Evolutionary conservation across 1,140 invertebrate genomes (phyloP).

Genomic region (Brachionus rubens): DNA sequence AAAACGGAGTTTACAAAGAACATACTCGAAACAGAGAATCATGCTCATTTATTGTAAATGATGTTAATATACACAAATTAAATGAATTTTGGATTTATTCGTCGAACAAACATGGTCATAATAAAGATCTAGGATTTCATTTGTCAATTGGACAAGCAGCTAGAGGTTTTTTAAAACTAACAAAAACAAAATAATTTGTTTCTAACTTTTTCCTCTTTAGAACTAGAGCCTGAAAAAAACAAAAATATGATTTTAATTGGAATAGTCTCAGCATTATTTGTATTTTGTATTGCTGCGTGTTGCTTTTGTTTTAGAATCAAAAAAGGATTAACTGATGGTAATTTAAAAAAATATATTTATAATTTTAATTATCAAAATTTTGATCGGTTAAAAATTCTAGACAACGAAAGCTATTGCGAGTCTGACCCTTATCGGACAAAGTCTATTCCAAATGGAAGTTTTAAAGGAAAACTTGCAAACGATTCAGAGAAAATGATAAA

Average conservation of each 20-base stretch:
- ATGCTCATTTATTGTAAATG: slow-evolving; percentile 42
- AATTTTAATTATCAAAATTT: not conserved
- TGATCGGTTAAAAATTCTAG: not conserved
- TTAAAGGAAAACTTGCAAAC: not conserved
- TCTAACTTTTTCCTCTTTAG: not conserved
- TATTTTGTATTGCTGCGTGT: slow-evolving; percentile 11
- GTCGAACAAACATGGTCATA: slow-evolving; percentile 40
- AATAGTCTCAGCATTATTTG: not conserved
- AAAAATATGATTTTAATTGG: slow-evolving; percentile 14
- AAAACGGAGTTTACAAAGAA: slow-evolving; percentile 43
- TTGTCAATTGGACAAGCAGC: slow-evolving; percentile 21
- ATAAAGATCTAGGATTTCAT: slow-evolving; percentile 40
- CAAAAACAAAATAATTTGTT: not conserved
- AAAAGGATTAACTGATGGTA: slow-evolving; percentile 39
- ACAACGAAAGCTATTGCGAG: slow-evolving; percentile 21
- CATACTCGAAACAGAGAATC: slow-evolving; percentile 45
- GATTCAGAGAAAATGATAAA: not conserved
- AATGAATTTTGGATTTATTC: slow-evolving; percentile 46
- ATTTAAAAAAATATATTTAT: not conserved
- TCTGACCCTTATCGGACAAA: slow-evolving; percentile 3
- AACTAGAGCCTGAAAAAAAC: not conserved
- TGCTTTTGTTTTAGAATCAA: slow-evolving; percentile 41
- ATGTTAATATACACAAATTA: slow-evolving; percentile 27
- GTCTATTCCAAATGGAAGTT: not conserved
- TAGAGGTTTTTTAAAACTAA: not conserved